Evolutionary conservation across 2,797 vertebrate genomes (phyloP).

Genomic region (Sebastes minor): DNA sequence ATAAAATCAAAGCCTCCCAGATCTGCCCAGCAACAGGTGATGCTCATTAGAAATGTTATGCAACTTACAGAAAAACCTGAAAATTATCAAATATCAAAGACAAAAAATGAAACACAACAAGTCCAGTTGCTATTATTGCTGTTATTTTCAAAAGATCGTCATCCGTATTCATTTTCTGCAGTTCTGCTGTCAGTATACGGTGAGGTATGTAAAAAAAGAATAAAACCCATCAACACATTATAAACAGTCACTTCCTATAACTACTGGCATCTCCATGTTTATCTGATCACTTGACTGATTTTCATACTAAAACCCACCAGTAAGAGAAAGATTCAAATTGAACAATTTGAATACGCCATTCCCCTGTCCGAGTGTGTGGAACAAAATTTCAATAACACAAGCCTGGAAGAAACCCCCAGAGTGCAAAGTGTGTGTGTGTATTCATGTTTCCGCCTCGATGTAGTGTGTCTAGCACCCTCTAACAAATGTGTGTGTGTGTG

Average conservation of each 20-base stretch:
- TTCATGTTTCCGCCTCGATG: constrained; percentile 21
- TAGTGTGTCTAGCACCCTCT: constrained; percentile 16
- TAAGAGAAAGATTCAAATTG: not conserved
- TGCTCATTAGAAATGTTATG: not conserved
- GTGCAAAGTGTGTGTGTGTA: constrained; percentile 4
- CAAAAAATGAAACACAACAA: not conserved
- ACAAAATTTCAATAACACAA: constrained; percentile 9
- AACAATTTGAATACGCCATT: constrained; percentile 6
- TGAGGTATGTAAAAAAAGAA: too few species aligned
- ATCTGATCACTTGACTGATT: not conserved
- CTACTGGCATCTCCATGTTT: not conserved
- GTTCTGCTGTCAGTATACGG: not conserved
- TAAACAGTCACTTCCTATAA: not conserved
- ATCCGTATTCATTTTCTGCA: too few species aligned
- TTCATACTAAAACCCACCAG: not conserved
- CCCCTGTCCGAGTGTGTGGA: not conserved
- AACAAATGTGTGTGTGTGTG: constrained; percentile 5
- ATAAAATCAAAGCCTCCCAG: not conserved
- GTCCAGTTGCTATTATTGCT: too few species aligned
- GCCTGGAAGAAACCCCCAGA: constrained; percentile 15
- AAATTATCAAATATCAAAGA: not conserved
- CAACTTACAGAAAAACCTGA: not conserved
- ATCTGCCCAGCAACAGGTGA: not conserved
- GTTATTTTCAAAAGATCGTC: too few species aligned
- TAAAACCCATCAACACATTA: not conserved